phyloP scores from a whole-genome alignment of 2,888 invertebrate species.

The Beris chalybata region DNA sequence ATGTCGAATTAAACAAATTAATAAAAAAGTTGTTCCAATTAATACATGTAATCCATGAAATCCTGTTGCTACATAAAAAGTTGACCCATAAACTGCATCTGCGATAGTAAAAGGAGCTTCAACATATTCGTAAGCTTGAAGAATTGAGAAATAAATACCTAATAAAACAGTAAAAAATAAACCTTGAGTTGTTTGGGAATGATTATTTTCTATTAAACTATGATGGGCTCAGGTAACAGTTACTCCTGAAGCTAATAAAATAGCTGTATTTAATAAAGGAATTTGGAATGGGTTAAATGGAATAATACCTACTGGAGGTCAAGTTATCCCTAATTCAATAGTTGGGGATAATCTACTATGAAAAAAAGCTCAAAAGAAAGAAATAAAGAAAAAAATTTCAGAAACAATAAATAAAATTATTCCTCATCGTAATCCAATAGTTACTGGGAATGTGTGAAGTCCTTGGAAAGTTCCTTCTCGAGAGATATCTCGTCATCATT shows the following conservation, averaged over 20 bases:
- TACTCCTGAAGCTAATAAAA: slow-evolving; percentile 70
- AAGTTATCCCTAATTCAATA: slow-evolving; percentile 63
- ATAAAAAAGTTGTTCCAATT: slow-evolving; percentile 63
- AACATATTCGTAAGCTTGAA: slow-evolving; percentile 71
- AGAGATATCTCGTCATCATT: slow-evolving; percentile 72
- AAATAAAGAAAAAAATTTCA: slow-evolving; percentile 65
- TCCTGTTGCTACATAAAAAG: slow-evolving; percentile 74
- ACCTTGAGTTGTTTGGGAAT: slow-evolving; percentile 54
- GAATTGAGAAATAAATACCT: slow-evolving; percentile 58
- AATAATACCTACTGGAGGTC: slow-evolving; percentile 66
- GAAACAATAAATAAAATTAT: slow-evolving; percentile 75
- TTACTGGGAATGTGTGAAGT: slow-evolving; percentile 63
- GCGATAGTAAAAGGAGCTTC: slow-evolving; percentile 64
- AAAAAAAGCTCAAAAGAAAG: slow-evolving; percentile 61
- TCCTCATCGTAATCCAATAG: slow-evolving; percentile 65
- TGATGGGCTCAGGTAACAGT: slow-evolving; percentile 69
- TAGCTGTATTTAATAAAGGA: slow-evolving; percentile 72
- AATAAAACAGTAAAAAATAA: no score
- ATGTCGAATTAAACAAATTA: slow-evolving; percentile 59
- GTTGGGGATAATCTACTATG: slow-evolving; percentile 57
- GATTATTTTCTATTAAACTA: slow-evolving; percentile 59
- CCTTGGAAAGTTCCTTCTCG: slow-evolving; percentile 71
- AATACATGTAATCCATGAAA: slow-evolving; percentile 76
- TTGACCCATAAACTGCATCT: slow-evolving; percentile 67
- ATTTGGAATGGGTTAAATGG: slow-evolving; percentile 71